Conservation (phyloP, 2,797 vertebrate species). For the Characodon lateralis region DNA sequence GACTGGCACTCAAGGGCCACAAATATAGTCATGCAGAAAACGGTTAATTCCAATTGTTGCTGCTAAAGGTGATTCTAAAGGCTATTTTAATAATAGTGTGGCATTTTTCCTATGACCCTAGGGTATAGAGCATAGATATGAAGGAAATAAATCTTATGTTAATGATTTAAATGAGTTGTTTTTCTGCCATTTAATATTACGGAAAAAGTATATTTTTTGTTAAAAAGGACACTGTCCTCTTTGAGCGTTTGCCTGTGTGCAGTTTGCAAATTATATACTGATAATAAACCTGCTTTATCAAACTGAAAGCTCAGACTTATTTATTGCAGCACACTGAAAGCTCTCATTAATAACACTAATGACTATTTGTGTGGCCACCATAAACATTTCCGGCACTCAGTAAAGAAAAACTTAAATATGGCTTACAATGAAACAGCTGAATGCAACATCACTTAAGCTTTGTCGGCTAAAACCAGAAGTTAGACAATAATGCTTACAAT, state of each 20-base stretch:
- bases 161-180: too few species aligned
- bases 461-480: background rate
- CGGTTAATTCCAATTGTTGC: too few species aligned
- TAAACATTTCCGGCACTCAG: slow-evolving; percentile 15
- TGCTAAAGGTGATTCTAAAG: too few species aligned
- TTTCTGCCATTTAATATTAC: too few species aligned
- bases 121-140: too few species aligned
- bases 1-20: too few species aligned
- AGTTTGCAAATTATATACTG: slow-evolving; percentile 1
- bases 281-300: slow-evolving; percentile 12
- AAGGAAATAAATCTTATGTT: too few species aligned
- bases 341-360: slow-evolving; percentile 23
- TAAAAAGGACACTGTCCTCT: slow-evolving; percentile 7
- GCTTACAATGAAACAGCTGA: background rate
- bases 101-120: too few species aligned
- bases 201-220: too few species aligned
- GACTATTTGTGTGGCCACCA: slow-evolving; percentile 18
- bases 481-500: background rate
- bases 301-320: slow-evolving; percentile 10
- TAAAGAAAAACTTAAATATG: background rate
- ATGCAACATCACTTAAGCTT: background rate
- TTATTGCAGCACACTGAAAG: slow-evolving; percentile 15
- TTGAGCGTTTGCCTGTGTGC: background rate
- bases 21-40: too few species aligned
- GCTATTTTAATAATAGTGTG: too few species aligned